Conservation (phyloP, 2,888 invertebrate species). For the Amiota mariae region DNA sequence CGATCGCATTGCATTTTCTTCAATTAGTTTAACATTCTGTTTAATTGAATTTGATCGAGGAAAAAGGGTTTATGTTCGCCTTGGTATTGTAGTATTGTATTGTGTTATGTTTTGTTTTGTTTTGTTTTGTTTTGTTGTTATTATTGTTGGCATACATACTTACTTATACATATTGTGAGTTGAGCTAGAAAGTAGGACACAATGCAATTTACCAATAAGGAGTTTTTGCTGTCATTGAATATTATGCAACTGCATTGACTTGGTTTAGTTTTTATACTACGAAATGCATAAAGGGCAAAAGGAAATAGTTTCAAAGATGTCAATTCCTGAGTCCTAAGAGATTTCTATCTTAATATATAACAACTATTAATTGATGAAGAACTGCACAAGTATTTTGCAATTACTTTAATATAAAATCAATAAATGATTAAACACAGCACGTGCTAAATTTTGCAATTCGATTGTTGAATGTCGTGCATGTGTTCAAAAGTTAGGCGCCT, state of each 20-base stretch:
- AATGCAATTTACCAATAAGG: slow-evolving; percentile 4
- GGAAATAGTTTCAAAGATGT: no score
- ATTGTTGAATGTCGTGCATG: slow-evolving; percentile 12
- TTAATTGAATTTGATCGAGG: slow-evolving; percentile 26
- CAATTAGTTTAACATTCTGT: slow-evolving; percentile 24
- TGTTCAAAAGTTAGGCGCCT: slow-evolving; percentile 1
- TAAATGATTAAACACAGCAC: slow-evolving; percentile 20
- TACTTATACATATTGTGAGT: not conserved
- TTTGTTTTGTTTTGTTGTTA: no score
- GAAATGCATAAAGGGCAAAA: no score
- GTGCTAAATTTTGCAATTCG: slow-evolving; percentile 25
- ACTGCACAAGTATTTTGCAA: no score
- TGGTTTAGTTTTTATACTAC: not conserved
- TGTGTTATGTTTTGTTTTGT: no score
- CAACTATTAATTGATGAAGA: not conserved
- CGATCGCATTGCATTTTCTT: slow-evolving; percentile 16
- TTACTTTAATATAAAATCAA: no score
- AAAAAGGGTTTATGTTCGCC: slow-evolving; percentile 20
- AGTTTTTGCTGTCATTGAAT: slow-evolving; percentile 8
- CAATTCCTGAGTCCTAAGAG: no score
- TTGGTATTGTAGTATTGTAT: slow-evolving; percentile 4
- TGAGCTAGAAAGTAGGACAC: slow-evolving; percentile 19
- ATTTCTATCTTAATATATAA: no score
- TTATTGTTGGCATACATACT: no score
- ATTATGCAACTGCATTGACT: slow-evolving; percentile 12